phyloP scores from a whole-genome alignment of 2,797 vertebrate genomes.

The Anguilla obscura region DNA sequence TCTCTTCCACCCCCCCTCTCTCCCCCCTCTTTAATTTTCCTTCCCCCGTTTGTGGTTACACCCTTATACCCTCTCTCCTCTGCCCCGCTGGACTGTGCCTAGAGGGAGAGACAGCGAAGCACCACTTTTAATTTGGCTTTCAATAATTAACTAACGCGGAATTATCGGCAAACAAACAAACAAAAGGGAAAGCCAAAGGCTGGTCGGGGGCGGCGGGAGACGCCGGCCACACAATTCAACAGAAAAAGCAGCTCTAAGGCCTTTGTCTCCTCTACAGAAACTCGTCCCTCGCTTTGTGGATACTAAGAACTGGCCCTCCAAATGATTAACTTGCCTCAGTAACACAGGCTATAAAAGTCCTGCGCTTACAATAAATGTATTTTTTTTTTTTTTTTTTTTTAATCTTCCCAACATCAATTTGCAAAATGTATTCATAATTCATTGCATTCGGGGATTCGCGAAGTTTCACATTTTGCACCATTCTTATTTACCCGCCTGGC shows the following conservation, averaged over 20 bases:
- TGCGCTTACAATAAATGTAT: constrained; percentile 34
- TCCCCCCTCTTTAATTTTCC: constrained; percentile 1
- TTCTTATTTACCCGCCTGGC: neutral
- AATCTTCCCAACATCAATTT: neutral
- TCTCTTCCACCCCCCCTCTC: too few species aligned
- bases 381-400: constrained; percentile 2
- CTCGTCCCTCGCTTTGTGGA: constrained; percentile 19
- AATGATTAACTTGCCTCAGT: neutral
- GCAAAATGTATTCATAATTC: constrained; percentile 22
- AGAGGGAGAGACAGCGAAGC: constrained; percentile 40
- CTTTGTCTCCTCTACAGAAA: constrained; percentile 30
- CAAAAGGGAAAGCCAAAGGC: constrained; percentile 32
- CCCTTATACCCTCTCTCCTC: neutral
- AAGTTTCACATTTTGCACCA: neutral
- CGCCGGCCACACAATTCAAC: constrained; percentile 14
- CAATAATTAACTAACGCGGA: constrained; percentile 59
- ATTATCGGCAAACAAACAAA: constrained; percentile 49
- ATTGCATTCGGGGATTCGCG: neutral
- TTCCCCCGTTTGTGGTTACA: neutral
- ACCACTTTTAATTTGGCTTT: constrained; percentile 47
- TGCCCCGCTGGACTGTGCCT: constrained; percentile 25
- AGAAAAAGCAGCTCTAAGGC: constrained; percentile 9
- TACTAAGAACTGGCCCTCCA: constrained; percentile 35
- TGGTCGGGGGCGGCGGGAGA: constrained; percentile 41
- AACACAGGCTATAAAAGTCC: neutral